Conservation (phyloP, 2,888 invertebrate genomes). For the Melanostoma mellinum region DNA sequence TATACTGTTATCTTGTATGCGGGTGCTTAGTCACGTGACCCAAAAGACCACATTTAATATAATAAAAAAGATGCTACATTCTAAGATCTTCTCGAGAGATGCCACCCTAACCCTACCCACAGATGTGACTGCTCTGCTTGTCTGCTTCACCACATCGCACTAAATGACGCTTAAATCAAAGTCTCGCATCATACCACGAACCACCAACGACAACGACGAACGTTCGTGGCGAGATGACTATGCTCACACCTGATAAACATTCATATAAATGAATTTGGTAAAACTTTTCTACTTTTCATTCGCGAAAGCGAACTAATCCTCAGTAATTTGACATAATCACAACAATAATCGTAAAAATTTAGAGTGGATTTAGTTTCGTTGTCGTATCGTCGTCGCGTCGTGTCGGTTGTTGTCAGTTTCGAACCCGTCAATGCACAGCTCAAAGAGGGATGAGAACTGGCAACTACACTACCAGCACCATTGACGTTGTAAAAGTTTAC, state of each 20-base stretch:
- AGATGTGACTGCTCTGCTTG: no score
- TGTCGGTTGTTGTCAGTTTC: conserved; percentile 16
- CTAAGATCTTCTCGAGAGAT: conserved; percentile 6
- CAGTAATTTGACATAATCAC: conserved; percentile 75
- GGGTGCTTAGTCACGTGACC: conserved; percentile 70
- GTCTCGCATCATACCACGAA: conserved; percentile 9
- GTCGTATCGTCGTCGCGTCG: conserved; percentile 3
- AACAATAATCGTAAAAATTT: conserved; percentile 75
- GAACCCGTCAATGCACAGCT: neutral
- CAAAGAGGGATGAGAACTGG: conserved; percentile 10
- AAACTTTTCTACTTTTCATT: conserved; percentile 61
- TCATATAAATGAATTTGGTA: conserved; percentile 46
- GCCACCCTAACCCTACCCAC: neutral
- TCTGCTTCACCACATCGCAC: neutral
- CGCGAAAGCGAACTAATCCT: conserved; percentile 72
- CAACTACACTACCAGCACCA: conserved; percentile 21
- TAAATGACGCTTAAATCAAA: conserved; percentile 41
- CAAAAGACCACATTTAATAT: conserved; percentile 50
- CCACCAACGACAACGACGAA: no score
- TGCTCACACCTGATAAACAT: conserved; percentile 69
- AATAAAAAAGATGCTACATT: conserved; percentile 21
- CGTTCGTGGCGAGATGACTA: conserved; percentile 10
- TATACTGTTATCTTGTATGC: conserved; percentile 56
- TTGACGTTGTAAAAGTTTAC: conserved; percentile 65
- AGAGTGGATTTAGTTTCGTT: conserved; percentile 60